Base-by-base conservation (phyloP, 1,140 invertebrate species). In the Lepidotrigona ventralis region DNA sequence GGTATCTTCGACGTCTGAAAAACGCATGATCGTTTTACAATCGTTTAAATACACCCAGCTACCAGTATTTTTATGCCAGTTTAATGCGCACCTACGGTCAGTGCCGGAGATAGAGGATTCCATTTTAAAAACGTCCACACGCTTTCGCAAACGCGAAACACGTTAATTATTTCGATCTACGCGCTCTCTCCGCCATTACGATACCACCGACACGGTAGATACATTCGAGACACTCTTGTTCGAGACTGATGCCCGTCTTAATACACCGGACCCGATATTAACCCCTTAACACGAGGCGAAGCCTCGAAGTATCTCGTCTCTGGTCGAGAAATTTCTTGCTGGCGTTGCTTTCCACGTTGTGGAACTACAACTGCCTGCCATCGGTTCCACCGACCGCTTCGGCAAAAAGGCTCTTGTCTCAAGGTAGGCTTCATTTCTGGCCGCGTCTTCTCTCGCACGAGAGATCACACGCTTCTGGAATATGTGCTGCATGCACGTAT, bases 371-470 rank as follows among this genome's bases (percentile, higher is more conserved):
- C 39, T 39, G 39, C 39, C 39, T 8, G 39, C 39, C 39, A 8
- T 46, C 39, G 39, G 39, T 46, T 46, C 39, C 39, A 46, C 39
- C 39, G 9, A 46, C 39, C 39, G 39, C 39, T 46, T 8, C 39
- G 39, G 73, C 80, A 89, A 89, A 90, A 85, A 68, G 63, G 23
- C 14, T 66, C 56, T 60, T 33, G 68, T 77, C 77, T 90, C 90
- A 90, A 90, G 90, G 90, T 88, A 89, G 89, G 82, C 90, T 89
- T 89, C 86, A 88, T 90, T 89, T 90, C 89, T 90, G 81, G 76
- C 75, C 83, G 63, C 87, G 74, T 84, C 58, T 81, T 3, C 63
- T 70, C 72, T 77, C n/a, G 79, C 63, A 23, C 66, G 26, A 68
- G 64, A 15, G 73, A 88, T 85, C 87, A 83, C 86, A 69, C 58